Conservation (phyloP, 2,888 invertebrate species). For the Dasysyrphus albostriatus region DNA sequence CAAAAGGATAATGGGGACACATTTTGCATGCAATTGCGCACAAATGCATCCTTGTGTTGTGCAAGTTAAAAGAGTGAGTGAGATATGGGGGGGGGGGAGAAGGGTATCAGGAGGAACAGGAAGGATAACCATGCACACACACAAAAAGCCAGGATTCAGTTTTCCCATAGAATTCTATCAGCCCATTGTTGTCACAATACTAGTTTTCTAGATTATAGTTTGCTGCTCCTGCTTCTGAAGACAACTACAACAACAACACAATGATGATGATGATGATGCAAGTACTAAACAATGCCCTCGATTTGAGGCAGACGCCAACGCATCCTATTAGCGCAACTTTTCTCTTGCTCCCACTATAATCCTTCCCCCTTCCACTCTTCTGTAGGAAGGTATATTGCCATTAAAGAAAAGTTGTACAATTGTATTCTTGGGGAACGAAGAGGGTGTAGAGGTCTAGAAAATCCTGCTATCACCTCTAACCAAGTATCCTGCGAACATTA, state of each 20-base stretch:
- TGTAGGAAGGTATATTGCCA: not conserved
- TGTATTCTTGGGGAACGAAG: not conserved
- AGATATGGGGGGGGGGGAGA: too few species aligned
- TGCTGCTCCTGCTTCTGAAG: constrained; percentile 55
- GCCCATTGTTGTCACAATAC: constrained; percentile 63
- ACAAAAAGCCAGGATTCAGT: constrained; percentile 32
- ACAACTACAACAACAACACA: constrained; percentile 6
- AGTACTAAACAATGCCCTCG: constrained; percentile 69
- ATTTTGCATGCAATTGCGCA: constrained; percentile 75
- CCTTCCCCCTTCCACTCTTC: too few species aligned
- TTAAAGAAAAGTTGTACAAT: constrained; percentile 36
- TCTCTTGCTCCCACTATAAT: constrained; percentile 13
- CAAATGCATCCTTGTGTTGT: constrained; percentile 62
- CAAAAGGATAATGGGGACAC: constrained; percentile 69
- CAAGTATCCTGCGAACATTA: constrained; percentile 73
- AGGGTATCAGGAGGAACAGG: constrained; percentile 34
- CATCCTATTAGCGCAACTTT: constrained; percentile 70
- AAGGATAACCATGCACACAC: constrained; percentile 50
- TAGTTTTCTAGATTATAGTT: constrained; percentile 65
- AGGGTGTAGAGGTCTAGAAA: constrained; percentile 19
- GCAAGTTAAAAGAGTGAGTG: not conserved
- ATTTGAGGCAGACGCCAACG: constrained; percentile 73
- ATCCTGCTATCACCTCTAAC: constrained; percentile 74
- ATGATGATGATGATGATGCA: constrained; percentile 64
- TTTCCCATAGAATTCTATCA: constrained; percentile 46